These are phyloP conservation scores for Hippocampus comes DNA, from an alignment of 2,113 vertebrate genomes.

Conservation along the genomic window DNA sequence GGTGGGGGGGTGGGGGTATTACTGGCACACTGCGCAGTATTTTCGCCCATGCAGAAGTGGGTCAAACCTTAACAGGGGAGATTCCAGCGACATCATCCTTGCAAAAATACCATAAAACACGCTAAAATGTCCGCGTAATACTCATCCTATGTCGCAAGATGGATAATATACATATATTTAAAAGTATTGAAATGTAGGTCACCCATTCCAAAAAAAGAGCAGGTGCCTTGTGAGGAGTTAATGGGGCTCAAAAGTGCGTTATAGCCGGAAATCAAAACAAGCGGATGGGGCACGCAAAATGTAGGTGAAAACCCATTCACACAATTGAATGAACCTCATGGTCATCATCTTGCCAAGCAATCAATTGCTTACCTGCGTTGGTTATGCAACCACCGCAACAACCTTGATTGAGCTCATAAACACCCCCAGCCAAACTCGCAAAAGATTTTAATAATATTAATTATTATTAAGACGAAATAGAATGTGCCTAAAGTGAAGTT, in stretches of 20 bases:
- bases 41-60: conserved; percentile 58
- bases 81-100: not conserved
- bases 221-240: conserved; percentile 36
- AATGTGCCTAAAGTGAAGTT: conserved; percentile 44
- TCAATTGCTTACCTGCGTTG: conserved; percentile 50
- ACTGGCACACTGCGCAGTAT: conserved; percentile 44
- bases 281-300: conserved; percentile 47
- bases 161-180: not conserved
- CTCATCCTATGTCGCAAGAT: not conserved
- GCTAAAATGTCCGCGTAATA: not conserved
- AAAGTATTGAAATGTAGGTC: conserved; percentile 35
- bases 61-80: conserved; percentile 56
- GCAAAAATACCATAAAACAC: not conserved
- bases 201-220: conserved; percentile 37
- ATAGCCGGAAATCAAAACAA: conserved; percentile 50
- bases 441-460: not conserved
- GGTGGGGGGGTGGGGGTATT: not conserved
- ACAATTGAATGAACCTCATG: conserved; percentile 21
- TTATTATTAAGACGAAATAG: not conserved
- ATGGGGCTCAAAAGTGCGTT: conserved; percentile 44
- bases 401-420: conserved; percentile 23
- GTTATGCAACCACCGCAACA: conserved; percentile 53
- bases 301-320: conserved; percentile 39
- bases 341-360: conserved; percentile 39
- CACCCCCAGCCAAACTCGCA: no score